Evolutionary conservation across 2,113 vertebrate species (phyloP), one percentile per base, ranked within the genome.

Genomic region (Cyanistes caeruleus): DNA sequence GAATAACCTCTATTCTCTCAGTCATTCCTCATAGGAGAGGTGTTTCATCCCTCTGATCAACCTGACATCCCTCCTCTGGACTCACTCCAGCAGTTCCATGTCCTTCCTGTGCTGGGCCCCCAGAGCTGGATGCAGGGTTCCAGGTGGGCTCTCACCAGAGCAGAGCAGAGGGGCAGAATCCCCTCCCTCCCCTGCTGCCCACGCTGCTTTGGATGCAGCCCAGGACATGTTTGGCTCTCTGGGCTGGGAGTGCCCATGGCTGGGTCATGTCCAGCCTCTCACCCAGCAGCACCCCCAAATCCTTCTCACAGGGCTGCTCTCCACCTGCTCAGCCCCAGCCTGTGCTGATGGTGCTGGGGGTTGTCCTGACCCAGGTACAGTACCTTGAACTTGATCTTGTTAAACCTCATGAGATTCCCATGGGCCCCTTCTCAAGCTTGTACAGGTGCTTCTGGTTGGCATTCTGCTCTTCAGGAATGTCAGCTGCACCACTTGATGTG

Each of bases 351-450:
- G 0, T n/a, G 10, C 3, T 7, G 13, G 56, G 46, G 23, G 2
- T 2, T 63, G 24, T n/a, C 24, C 33, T 46, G 17, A 14, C 24
- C 30, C 41, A 55, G 20, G 13, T 11, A 30, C 48, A 70, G 9
- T 30, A n/a, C 49, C 9, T 6, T 14, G 41, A 0, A 17, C 15
- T 41, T 62, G 28, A 28, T 2, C n/a, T 53, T 48, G 15, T 63
- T 39, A 1, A 46, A 1, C 56, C 10, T 48, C 8, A 17, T 63
- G n/a, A 2, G 2, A n/a, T 55, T 69, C 2, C 64, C 2, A 2
- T 25, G 20, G 22, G 5, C 30, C 3, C 13, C 13, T 48, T 55
- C n/a, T 70, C 1, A 1, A 55, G 30, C 49, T 55, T 72, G 13
- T 41, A 0, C 49, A 18, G 16, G 5, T 72, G 3, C 24, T 5